Conservation (phyloP, 2,797 vertebrate genomes). For the Dipus sagitta region DNA sequence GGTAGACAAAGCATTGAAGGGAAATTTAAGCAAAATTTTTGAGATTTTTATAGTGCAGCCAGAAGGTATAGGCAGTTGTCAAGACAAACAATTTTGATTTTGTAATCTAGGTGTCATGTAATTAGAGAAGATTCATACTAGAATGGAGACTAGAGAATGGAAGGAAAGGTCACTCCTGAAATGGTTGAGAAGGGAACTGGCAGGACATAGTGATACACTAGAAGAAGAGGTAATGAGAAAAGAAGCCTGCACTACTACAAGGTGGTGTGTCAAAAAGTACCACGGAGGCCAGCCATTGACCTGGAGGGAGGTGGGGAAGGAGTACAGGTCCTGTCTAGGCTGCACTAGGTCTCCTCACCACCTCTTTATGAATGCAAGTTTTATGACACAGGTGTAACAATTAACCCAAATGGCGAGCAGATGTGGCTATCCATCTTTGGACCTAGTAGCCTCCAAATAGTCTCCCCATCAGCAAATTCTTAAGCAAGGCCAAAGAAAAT, state of each 20-base stretch:
- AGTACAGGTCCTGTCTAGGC: conserved; percentile 73
- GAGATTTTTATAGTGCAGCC: conserved; percentile 36
- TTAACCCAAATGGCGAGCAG: conserved; percentile 89
- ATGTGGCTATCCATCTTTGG: conserved; percentile 88
- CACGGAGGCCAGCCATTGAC: neutral
- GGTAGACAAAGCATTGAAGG: neutral
- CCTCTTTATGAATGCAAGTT: conserved; percentile 86
- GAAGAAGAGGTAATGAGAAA: neutral
- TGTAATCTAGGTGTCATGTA: conserved; percentile 70
- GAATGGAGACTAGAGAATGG: neutral
- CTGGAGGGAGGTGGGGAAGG: conserved; percentile 5
- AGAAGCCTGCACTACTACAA: neutral
- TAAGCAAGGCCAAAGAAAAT: conserved; percentile 88
- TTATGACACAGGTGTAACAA: conserved; percentile 89
- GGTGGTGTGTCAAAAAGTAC: neutral
- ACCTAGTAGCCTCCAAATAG: conserved; percentile 82
- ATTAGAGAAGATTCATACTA: conserved; percentile 53
- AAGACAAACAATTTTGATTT: conserved; percentile 16
- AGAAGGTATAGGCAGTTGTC: neutral
- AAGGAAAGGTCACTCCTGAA: conserved; percentile 34
- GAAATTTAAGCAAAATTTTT: conserved; percentile 60
- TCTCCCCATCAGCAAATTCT: conserved; percentile 86
- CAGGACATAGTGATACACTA: neutral
- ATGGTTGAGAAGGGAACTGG: neutral
- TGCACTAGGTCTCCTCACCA: conserved; percentile 83